Conservation (phyloP, 2,113 vertebrate species). For the Natator depressus region DNA sequence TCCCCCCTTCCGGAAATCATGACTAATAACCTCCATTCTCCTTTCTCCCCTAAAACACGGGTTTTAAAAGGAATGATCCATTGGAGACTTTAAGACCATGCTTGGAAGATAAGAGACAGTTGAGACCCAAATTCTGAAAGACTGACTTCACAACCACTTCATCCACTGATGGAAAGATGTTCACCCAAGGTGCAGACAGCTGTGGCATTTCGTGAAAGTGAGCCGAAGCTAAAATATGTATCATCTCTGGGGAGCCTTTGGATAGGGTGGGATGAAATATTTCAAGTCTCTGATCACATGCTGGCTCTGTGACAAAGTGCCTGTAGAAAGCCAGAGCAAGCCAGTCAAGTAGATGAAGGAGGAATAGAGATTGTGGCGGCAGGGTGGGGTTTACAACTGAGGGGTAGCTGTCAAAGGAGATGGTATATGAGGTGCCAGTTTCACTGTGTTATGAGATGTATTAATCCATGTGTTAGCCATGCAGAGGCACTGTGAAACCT, state of each 20-base stretch:
- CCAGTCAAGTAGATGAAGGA: fast-evolving
- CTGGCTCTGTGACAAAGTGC: neutral
- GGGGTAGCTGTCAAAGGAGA: neutral
- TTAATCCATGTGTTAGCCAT: neutral
- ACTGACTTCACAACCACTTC: neutral
- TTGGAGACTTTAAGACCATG: neutral
- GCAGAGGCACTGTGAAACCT: neutral
- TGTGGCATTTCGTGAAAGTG: neutral
- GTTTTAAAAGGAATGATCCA: neutral
- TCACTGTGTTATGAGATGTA: neutral
- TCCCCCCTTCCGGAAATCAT: fast-evolving
- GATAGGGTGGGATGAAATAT: neutral
- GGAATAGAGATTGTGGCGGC: neutral
- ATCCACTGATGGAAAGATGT: neutral
- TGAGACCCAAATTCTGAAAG: neutral
- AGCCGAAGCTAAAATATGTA: neutral
- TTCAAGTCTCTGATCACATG: neutral
- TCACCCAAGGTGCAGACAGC: fast-evolving
- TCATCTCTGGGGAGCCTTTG: neutral
- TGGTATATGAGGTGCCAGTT: neutral
- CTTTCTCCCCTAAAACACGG: neutral
- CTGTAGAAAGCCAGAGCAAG: neutral
- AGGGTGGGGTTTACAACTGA: neutral
- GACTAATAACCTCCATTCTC: neutral
- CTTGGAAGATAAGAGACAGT: neutral